Evolutionary conservation across 2,113 vertebrate species (phyloP).

Genomic region (Noctilio leporinus): DNA sequence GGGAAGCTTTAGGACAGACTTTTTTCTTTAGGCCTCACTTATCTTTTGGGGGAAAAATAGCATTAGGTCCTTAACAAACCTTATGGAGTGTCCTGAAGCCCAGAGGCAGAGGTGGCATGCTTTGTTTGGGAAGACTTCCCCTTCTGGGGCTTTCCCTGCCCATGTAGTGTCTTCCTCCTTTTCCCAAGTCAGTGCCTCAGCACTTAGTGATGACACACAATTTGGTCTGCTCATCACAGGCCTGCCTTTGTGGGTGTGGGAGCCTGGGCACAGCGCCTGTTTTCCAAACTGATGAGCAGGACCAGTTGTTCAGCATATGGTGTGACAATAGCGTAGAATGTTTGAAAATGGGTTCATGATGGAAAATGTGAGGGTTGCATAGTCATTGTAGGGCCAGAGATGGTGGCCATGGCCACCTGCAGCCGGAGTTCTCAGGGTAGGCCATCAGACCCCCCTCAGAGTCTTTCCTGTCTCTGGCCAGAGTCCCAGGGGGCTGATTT

Average conservation of each 20-base stretch:
- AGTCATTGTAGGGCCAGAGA: not conserved
- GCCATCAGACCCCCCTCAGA: not conserved
- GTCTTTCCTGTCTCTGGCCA: not conserved
- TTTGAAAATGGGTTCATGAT: constrained; percentile 17
- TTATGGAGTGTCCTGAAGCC: not conserved
- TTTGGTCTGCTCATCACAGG: not conserved
- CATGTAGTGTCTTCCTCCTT: not conserved
- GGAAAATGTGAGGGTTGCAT: constrained; percentile 33
- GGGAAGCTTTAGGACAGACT: not conserved
- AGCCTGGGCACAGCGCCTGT: constrained; percentile 10
- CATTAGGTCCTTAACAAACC: not conserved
- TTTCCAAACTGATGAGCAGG: constrained; percentile 15
- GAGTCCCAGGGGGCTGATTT: not conserved
- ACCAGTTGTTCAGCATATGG: constrained; percentile 18
- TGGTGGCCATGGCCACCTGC: not conserved
- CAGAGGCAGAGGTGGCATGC: not conserved
- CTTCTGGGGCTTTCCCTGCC: not conserved
- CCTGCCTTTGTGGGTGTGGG: not conserved
- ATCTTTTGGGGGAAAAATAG: not conserved
- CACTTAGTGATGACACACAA: not conserved
- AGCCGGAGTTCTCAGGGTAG: not conserved
- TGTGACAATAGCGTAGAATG: not conserved
- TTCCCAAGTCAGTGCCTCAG: not conserved
- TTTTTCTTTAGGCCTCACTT: not conserved
- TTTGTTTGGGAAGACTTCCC: not conserved